These are phyloP conservation scores for Triplophysa yarkandensis DNA, from an alignment of 2,797 vertebrate species.

Conservation along the genomic window DNA sequence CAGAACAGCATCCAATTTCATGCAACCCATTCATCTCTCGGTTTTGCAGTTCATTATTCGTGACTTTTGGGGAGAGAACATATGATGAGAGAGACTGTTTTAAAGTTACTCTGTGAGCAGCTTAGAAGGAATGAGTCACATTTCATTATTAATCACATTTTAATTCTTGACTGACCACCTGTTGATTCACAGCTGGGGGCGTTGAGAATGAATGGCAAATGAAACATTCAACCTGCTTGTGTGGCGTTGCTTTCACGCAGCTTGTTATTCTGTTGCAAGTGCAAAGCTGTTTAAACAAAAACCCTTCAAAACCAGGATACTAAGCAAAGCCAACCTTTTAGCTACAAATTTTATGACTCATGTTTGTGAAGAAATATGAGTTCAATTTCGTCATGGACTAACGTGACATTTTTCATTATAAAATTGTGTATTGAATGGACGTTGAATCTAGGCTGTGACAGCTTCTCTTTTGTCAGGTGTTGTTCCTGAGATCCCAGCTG, in stretches of 20 bases:
- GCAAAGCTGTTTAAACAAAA: slow-evolving; percentile 41
- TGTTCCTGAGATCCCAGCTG: not conserved
- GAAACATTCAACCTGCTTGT: slow-evolving; percentile 52
- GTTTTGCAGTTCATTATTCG: slow-evolving; percentile 18
- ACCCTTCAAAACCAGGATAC: slow-evolving; percentile 10
- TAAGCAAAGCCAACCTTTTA: slow-evolving; percentile 18
- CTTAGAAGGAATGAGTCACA: slow-evolving; percentile 56
- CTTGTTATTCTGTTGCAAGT: slow-evolving; percentile 32
- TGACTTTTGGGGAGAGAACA: slow-evolving; percentile 15
- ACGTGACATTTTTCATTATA: slow-evolving; percentile 1
- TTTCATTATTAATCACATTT: slow-evolving; percentile 56
- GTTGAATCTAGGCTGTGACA: slow-evolving; percentile 2
- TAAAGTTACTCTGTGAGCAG: slow-evolving; percentile 50
- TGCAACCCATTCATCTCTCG: slow-evolving; percentile 5
- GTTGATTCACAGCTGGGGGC: slow-evolving; percentile 56
- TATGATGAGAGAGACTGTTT: slow-evolving; percentile 36
- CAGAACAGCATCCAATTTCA: not conserved
- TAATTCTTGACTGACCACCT: slow-evolving; percentile 58
- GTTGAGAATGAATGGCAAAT: slow-evolving; percentile 53
- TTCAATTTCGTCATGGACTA: slow-evolving; percentile 11
- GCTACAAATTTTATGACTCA: slow-evolving; percentile 22
- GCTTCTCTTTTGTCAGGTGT: not conserved
- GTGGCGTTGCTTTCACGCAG: slow-evolving; percentile 36
- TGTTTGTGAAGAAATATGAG: slow-evolving; percentile 15
- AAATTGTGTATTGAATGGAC: not conserved